A percentile compares a stretch with the other conserved stretches of the same genome.
These are phyloP conservation scores for Tinamus major DNA, from an alignment of 2,797 vertebrate species.

Conservation along the genomic window DNA sequence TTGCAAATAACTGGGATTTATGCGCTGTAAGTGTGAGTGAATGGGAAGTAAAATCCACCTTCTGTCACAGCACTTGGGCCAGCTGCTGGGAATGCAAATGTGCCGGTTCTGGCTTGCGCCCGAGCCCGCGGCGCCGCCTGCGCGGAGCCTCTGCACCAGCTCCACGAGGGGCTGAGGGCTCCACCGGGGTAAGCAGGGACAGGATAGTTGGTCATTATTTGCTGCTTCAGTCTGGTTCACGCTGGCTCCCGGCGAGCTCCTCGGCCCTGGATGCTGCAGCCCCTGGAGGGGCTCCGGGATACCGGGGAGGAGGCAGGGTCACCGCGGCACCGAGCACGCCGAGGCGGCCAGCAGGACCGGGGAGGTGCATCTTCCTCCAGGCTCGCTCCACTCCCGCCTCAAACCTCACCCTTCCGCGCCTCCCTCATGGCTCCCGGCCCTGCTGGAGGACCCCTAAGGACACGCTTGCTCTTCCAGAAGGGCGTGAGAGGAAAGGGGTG, in stretches of 20 bases:
- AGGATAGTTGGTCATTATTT: slow-evolving; percentile 44
- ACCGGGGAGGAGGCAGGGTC: not conserved
- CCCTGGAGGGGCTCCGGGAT: not conserved
- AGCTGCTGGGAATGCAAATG: not conserved
- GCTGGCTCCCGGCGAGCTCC: too few species aligned
- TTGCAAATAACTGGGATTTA: not conserved
- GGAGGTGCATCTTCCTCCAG: not conserved
- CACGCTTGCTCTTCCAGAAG: not conserved
- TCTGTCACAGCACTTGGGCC: not conserved
- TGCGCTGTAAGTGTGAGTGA: not conserved
- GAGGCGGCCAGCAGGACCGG: not conserved
- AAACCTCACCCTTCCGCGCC: not conserved
- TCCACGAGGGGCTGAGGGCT: not conserved
- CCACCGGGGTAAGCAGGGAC: not conserved
- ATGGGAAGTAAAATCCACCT: slow-evolving; percentile 24
- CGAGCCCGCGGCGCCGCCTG: not conserved
- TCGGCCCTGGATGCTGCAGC: too few species aligned
- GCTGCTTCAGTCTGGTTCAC: slow-evolving; percentile 34
- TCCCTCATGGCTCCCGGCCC: not conserved
- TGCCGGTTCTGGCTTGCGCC: not conserved
- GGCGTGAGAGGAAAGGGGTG: not conserved
- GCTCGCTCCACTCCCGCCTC: not conserved
- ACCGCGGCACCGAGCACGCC: not conserved
- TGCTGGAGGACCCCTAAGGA: not conserved
- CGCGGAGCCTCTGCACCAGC: not conserved